Evolutionary conservation across 2,888 invertebrate genomes (phyloP), one percentile per base, ranked within the genome.

Genomic region (Archips xylosteana): DNA sequence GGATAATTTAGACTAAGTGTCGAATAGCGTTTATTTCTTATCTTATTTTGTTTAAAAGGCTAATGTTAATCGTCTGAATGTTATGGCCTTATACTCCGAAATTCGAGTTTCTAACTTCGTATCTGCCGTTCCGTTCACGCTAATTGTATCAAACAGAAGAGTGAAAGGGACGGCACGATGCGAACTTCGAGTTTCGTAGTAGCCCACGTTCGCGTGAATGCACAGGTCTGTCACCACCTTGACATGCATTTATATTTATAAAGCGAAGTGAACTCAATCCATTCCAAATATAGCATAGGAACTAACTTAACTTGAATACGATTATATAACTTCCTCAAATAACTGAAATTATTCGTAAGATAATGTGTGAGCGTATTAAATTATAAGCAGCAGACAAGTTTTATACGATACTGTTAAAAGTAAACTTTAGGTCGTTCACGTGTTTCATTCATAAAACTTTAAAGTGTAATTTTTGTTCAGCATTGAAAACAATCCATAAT

Each of bases 211-310:
- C 49, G 1, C 8, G 8, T 23, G 54, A 3, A 54, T 54, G 6
- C 54, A 54, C 54, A 54, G 54, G 23, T 54, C 9, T 54, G 54
- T 54, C 54, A 23, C 23, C 23, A 65, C 13, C 49, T n/a, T 64
- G 23, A 59, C 34, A 54, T 69, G 70, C 69, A 74, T 74, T 74
- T 74, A 67, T 57, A 62, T 67, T 39, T 51, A 68, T 59, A 32
- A 59, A 51, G 34, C 42, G 15, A 67, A 42, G 45, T 54, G 59
- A 73, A 74, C 70, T 74, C 69, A 61, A 68, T 61, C 65, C 74
- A 74, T 74, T 74, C 74, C 74, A 74, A 74, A 74, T 61, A 65
- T 70, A 70, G 69, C 8, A 36, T 69, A 69, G 45, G 63, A 59
- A 34, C 64, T 73, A 73, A 73, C 13, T 39, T 49, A 59, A 73